Percentiles rank a stretch among this genome's conserved stretches.
phyloP scores from a whole-genome alignment of 2,888 invertebrate genomes.

The Nomada ferruginata region DNA sequence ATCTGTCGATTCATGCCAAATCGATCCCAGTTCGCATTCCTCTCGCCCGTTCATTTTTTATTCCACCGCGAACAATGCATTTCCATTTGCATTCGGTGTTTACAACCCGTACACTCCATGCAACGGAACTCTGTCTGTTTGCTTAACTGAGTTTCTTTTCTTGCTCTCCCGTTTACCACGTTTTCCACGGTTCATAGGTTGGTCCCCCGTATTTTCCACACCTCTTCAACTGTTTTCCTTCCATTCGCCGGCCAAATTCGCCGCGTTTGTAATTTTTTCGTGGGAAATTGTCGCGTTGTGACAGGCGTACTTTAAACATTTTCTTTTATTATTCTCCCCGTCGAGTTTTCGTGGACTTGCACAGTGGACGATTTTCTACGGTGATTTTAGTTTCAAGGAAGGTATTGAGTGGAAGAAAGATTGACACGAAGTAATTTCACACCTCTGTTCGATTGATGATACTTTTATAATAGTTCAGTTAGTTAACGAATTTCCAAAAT shows the following conservation, averaged over 20 bases:
- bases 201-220: not conserved
- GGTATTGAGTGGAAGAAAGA: no score
- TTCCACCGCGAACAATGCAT: conserved; percentile 58
- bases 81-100: conserved; percentile 65
- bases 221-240: not conserved
- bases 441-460: no score
- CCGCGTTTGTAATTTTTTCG: not conserved
- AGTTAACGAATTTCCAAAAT: no score
- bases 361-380: no score
- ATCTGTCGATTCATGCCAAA: conserved; percentile 7
- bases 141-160: conserved; percentile 27
- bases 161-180: conserved; percentile 12
- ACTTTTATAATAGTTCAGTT: no score
- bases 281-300: no score
- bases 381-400: no score
- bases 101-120: conserved; percentile 34
- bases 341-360: no score
- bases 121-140: conserved; percentile 24
- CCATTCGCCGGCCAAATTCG: not conserved
- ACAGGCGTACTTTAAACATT: no score
- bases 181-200: conserved; percentile 1
- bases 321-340: no score
- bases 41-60: conserved; percentile 1
- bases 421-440: no score
- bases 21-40: conserved; percentile 3